Evolutionary conservation across 1,140 invertebrate species (phyloP).

Genomic region (Oedothorax gibbosus): DNA sequence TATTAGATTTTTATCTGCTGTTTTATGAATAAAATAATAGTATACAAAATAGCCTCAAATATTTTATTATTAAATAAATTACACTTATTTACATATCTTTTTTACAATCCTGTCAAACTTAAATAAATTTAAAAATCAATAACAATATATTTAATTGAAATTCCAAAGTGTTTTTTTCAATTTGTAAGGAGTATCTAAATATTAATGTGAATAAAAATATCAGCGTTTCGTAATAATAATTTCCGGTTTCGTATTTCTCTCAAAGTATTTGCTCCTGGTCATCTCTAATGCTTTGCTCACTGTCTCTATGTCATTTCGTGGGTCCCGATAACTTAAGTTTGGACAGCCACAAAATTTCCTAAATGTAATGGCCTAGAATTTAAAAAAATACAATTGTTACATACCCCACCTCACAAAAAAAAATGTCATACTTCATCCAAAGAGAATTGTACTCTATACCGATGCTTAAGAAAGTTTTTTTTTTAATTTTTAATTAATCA

Average conservation of each 20-base stretch:
- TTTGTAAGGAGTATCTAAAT: not conserved
- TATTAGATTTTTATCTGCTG: constrained; percentile 41
- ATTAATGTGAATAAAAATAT: not conserved
- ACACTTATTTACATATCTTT: not conserved
- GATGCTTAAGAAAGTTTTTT: no score
- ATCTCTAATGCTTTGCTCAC: constrained; percentile 5
- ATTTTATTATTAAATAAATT: constrained; percentile 11
- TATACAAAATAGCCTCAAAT: constrained; percentile 18
- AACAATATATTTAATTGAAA: no score
- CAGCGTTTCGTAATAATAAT: not conserved
- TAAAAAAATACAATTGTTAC: not conserved
- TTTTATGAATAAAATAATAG: constrained; percentile 48
- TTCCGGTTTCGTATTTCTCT: constrained; percentile 15
- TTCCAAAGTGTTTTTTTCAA: no score
- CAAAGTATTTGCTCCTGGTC: constrained; percentile 17
- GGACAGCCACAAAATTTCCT: constrained; percentile 60
- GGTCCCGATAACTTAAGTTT: constrained; percentile 55
- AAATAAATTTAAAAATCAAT: not conserved
- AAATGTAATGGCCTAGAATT: constrained; percentile 46
- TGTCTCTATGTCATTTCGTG: constrained; percentile 35
- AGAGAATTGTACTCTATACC: not conserved
- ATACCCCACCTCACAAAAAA: not conserved
- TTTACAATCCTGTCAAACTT: not conserved
- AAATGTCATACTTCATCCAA: no score
- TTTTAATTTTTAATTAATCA: no score